These are phyloP conservation scores for Pantala flavescens DNA, from an alignment of 1,140 invertebrate species.

Conservation along the genomic window DNA sequence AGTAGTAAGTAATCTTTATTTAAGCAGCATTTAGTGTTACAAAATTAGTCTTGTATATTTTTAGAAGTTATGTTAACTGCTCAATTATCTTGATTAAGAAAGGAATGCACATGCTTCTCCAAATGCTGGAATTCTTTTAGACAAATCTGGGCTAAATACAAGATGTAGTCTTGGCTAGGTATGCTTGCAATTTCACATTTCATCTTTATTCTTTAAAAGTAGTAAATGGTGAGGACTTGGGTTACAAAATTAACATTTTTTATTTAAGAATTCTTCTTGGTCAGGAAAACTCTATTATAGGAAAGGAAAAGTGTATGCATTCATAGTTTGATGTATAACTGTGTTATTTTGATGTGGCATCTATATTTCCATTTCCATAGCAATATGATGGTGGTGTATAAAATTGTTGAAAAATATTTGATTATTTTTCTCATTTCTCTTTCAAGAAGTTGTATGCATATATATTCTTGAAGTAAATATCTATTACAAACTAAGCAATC, in stretches of 20 bases:
- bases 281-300: too few species aligned
- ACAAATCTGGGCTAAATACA: too few species aligned
- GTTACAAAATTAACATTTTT: background rate
- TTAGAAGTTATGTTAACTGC: background rate
- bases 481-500: too few species aligned
- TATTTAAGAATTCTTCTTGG: too few species aligned
- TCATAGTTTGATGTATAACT: too few species aligned
- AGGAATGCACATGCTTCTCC: constrained; percentile 3
- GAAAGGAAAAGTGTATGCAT: too few species aligned
- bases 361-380: background rate
- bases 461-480: too few species aligned
- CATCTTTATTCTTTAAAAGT: background rate
- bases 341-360: background rate
- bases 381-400: background rate
- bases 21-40: background rate
- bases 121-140: background rate
- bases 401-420: too few species aligned
- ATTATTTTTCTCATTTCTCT: too few species aligned
- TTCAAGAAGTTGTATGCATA: too few species aligned
- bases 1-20: background rate
- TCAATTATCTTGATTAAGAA: background rate
- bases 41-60: background rate
- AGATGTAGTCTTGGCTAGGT: background rate
- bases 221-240: background rate
- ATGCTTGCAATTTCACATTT: background rate